Base-by-base conservation (phyloP, 2,113 vertebrate genomes). In the Herpailurus yagouaroundi region DNA sequence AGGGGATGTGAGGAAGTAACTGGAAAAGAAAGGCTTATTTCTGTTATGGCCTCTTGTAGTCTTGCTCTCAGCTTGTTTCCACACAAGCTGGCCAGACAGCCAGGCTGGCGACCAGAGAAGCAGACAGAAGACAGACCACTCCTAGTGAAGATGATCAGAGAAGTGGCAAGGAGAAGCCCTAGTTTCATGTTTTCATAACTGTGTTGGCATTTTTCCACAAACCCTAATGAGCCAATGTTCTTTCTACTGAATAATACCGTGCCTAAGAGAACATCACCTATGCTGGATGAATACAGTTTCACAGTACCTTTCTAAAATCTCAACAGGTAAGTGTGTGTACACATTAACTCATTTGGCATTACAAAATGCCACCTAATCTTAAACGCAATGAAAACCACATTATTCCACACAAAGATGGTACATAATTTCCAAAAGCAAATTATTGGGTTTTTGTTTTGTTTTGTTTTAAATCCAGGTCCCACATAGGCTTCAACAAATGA, bases 341-440 rank as follows among this genome's bases (percentile, higher is more conserved):
- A 8, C 13, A 79, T 77, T 36, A 92, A 83, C 41, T 82, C 63
- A 85, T 9, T 71, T 19, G 69, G 33, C 64, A 89, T 60, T 66
- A 94, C 33, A 87, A 92, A 96, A 69, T 21, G 36, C 50, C 68
- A 82, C 31, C 57, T 84, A 87, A 63, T 50, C 82, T 83, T 64
- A 68, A 95, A 82, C 21, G 41, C n/a, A 52, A 38, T 1, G 0
- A 73, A 91, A 92, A 69, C 12, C 41, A 76, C 57, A 87, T 64
- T 60, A 66, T 71, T 86, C 50, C 76, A 76, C n/a, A 95, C 36
- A 82, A 60, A 9, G 23, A 87, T 5, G 55, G 71, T 31, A 79
- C 52, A 83, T 48, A 91, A 95, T 82, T 94, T 85, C 52, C 93
- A 60, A 93, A 86, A 77, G 64, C 14, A 88, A 91, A 91, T 63